Base-by-base conservation (phyloP, 2,888 invertebrate genomes). In the Tanytarsus gracilentus region DNA sequence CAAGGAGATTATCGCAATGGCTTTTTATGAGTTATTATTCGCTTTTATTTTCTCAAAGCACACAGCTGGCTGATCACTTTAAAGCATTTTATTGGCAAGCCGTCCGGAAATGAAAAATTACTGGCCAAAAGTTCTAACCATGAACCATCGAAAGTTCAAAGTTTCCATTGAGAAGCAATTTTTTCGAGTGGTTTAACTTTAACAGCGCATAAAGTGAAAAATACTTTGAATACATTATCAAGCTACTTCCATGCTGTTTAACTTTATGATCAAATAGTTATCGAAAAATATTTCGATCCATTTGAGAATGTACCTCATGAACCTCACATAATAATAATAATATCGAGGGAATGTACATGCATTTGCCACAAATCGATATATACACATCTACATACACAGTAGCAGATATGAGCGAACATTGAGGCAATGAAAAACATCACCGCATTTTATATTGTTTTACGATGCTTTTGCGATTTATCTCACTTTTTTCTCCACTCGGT, bases 391-490 rank as follows among this genome's bases (percentile, higher is more conserved):
- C 16, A 16, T 36, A 14, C 16, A 36, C 36, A 36, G n/a, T 16
- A n/a, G 16, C 16, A 36, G 16, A 36, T 44, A 49, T 18, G 49
- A 26, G 16, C n/a, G 26, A 26, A 48, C 6, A 9, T 30, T 30
- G 30, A 49, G 21, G 44, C 11, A 21, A 21, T 16, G 21, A 44
- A 16, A 44, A 44, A 16, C 26, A 25, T 49, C 27, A 44, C 44
- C 44, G 21, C 44, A 25, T 49, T 49, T 49, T 49, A 53, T 53
- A 53, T 55, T 55, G 55, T 55, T 55, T 55, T 55, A 55, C 39
- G 39, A 39, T 26, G 55, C 52, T 52, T 55, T 39, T 55, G 33
- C 39, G 55, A 39, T 55, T 55, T 55, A 55, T 55, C 55, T 55
- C 26, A 40, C n/a, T 39, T 36, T 23, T 18, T 23, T n/a, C n/a